phyloP scores from a whole-genome alignment of 1,140 invertebrate species.

The Drosophila littoralis region DNA sequence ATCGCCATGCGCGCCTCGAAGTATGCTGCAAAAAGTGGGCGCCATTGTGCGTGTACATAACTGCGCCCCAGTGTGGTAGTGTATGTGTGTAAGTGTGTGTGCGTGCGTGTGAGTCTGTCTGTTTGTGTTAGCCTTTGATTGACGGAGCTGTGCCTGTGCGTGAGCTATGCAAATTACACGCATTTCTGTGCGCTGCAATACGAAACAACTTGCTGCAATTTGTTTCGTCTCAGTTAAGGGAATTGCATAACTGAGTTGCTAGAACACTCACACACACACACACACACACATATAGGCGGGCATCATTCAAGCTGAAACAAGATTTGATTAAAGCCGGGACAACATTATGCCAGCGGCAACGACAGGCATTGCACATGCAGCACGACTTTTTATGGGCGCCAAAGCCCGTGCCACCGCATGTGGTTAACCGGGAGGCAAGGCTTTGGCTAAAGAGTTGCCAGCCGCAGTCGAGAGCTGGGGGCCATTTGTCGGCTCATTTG shows the following conservation, averaged over 20 bases:
- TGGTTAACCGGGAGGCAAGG: slow-evolving; percentile 6
- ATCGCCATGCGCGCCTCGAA: background rate
- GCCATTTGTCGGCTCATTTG: slow-evolving; percentile 57
- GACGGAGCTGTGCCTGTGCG: slow-evolving; percentile 8
- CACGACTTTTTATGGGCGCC: slow-evolving; percentile 23
- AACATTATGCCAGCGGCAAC: slow-evolving; percentile 19
- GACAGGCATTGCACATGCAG: slow-evolving; percentile 31
- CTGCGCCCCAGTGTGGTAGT: background rate
- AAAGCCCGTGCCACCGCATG: slow-evolving; percentile 9
- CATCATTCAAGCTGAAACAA: slow-evolving; percentile 19
- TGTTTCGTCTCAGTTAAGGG: slow-evolving; percentile 3
- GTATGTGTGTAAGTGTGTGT: slow-evolving; percentile 1
- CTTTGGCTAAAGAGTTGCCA: slow-evolving; percentile 25
- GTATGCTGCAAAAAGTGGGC: slow-evolving; percentile 10
- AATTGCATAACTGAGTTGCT: slow-evolving; percentile 26
- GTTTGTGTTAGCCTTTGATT: slow-evolving; percentile 3
- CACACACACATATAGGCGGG: slow-evolving; percentile 8
- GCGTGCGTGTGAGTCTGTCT: background rate
- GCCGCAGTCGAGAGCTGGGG: slow-evolving; percentile 13
- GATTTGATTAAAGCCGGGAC: slow-evolving; percentile 42
- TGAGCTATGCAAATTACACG: slow-evolving; percentile 28
- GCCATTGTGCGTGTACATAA: background rate
- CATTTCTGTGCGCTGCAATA: slow-evolving; percentile 26
- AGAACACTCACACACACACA: background rate
- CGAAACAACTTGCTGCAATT: slow-evolving; percentile 31